phyloP scores from a whole-genome alignment of 2,888 invertebrate species.

The Capitulum mitella region DNA sequence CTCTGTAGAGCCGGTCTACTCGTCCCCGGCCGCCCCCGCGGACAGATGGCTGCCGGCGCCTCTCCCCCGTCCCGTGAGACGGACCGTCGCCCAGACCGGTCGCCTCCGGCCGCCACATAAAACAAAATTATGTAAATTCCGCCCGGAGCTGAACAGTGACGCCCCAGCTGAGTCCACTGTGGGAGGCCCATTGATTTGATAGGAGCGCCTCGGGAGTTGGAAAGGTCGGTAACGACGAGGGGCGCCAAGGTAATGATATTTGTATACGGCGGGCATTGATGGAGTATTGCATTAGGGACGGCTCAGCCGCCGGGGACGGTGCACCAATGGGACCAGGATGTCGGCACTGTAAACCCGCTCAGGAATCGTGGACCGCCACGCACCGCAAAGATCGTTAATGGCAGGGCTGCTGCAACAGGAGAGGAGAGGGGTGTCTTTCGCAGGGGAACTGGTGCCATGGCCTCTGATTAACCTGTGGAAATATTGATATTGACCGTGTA shows the following conservation, averaged over 20 bases:
- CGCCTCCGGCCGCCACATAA: background rate
- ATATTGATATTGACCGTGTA: too few relatives aligned
- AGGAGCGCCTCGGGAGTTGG: background rate
- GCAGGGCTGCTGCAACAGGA: too few relatives aligned
- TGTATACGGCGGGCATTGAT: constrained; percentile 11
- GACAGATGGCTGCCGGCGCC: background rate
- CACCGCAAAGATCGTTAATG: background rate
- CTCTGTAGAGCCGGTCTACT: too few relatives aligned
- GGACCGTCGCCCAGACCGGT: background rate
- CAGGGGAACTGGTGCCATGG: too few relatives aligned
- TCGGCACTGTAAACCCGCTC: background rate
- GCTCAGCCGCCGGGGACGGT: background rate
- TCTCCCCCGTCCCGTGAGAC: background rate
- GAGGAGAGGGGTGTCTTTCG: too few relatives aligned
- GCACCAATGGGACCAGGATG: background rate
- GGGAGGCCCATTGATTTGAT: background rate
- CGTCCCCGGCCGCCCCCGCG: too few relatives aligned
- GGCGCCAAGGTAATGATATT: background rate
- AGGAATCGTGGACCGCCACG: too few relatives aligned
- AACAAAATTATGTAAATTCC: constrained; percentile 17
- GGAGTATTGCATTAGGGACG: background rate
- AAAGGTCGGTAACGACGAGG: background rate
- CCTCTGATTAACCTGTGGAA: too few relatives aligned
- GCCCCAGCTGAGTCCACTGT: background rate
- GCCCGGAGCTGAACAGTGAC: background rate